A percentile compares a stretch with the other conserved stretches of the same genome.
Conservation (phyloP, 2,113 vertebrate genomes). For the pig (Sus scrofa) region DNA sequence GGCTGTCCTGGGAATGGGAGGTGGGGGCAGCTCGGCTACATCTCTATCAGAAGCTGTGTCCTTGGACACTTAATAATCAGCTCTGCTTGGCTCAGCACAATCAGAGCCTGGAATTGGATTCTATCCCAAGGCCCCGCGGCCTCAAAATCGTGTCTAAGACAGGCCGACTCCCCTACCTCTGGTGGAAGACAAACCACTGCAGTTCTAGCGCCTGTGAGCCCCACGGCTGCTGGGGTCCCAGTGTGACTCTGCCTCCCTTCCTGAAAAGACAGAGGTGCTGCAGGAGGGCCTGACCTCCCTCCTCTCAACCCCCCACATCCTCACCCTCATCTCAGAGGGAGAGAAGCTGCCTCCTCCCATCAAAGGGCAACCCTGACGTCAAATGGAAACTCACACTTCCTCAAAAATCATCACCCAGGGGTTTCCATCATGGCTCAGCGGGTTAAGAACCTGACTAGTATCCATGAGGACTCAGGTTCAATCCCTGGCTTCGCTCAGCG, state of each 20-base stretch:
- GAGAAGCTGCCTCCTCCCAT: not conserved
- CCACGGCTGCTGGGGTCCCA: not conserved
- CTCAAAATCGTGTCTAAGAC: not conserved
- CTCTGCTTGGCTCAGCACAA: conserved; percentile 29
- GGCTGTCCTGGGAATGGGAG: conserved; percentile 20
- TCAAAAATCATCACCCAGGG: not conserved
- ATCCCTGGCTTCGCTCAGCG: too few relatives aligned
- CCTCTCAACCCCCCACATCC: not conserved
- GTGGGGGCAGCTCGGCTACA: not conserved
- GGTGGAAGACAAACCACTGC: not conserved
- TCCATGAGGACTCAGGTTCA: too few relatives aligned
- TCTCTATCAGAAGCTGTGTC: conserved; percentile 57
- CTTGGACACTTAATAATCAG: conserved; percentile 19
- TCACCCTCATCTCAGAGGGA: not conserved
- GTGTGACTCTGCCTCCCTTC: not conserved
- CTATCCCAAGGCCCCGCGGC: not conserved
- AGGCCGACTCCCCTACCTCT: not conserved
- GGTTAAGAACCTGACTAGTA: too few relatives aligned
- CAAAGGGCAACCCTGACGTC: not conserved
- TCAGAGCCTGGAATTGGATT: not conserved
- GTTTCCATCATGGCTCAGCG: too few relatives aligned
- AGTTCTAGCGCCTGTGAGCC: not conserved
- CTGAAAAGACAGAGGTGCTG: not conserved
- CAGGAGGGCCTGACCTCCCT: not conserved
- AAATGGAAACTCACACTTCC: not conserved